Evolutionary conservation across 2,113 vertebrate genomes (phyloP).

Genomic region (Bagarius yarrelli): DNA sequence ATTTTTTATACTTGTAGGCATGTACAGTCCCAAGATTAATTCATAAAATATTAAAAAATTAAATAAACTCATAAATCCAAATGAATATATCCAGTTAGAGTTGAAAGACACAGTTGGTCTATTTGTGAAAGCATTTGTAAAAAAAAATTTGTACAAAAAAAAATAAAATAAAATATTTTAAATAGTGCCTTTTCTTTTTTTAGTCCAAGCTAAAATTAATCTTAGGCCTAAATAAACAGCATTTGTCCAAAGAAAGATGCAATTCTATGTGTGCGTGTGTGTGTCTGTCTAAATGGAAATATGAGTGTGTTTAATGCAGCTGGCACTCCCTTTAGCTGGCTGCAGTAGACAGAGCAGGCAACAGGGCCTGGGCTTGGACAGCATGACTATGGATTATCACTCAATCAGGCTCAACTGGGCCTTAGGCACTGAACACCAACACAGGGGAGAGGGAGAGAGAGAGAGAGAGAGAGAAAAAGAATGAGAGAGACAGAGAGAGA

Average conservation of each 20-base stretch:
- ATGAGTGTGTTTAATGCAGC: conserved; percentile 23
- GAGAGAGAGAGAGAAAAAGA: conserved; percentile 41
- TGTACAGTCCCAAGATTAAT: background rate
- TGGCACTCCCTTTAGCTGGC: conserved; percentile 49
- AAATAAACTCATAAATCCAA: background rate
- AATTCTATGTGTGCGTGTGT: conserved; percentile 8
- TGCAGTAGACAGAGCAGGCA: conserved; percentile 57
- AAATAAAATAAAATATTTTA: too few relatives aligned
- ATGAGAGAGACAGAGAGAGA: background rate
- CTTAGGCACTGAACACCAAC: conserved; percentile 35
- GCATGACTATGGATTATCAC: conserved; percentile 70
- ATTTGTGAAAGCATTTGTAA: background rate
- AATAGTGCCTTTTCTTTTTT: background rate
- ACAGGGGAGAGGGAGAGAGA: conserved; percentile 30
- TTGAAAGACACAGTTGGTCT: background rate
- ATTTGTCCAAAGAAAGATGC: background rate
- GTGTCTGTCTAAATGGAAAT: background rate
- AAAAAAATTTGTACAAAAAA: too few relatives aligned
- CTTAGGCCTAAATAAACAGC: background rate
- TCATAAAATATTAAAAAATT: background rate
- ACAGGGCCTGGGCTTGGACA: conserved; percentile 55
- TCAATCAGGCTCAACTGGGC: conserved; percentile 69
- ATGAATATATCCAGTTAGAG: background rate
- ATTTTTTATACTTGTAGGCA: background rate
- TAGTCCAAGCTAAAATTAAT: too few relatives aligned